phyloP scores from a whole-genome alignment of 2,888 invertebrate species.

The Drosophila neutralis region DNA sequence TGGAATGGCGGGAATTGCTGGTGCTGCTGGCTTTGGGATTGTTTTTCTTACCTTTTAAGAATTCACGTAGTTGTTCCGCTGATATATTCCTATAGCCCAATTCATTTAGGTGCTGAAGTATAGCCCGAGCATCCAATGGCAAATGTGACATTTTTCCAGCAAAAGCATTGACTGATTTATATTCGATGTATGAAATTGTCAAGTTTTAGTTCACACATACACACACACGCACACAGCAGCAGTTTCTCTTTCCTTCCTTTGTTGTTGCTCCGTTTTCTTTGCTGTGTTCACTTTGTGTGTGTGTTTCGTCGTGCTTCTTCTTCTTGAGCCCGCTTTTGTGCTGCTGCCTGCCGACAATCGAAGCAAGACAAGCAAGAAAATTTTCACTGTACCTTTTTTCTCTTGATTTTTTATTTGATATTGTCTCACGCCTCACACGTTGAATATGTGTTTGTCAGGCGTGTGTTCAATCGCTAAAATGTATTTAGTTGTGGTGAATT shows the following conservation, averaged over 20 bases:
- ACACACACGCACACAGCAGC: slow-evolving; percentile 40
- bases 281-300: slow-evolving; percentile 50
- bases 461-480: slow-evolving; percentile 41
- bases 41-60: slow-evolving; percentile 89
- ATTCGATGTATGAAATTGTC: slow-evolving; percentile 14
- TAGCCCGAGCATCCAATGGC: slow-evolving; percentile 89
- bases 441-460: slow-evolving; percentile 30
- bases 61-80: slow-evolving; percentile 90
- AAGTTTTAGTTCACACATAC: slow-evolving; percentile 48
- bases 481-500: slow-evolving; percentile 48
- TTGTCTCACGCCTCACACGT: slow-evolving; percentile 42
- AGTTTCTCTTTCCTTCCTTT: slow-evolving; percentile 65
- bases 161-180: slow-evolving; percentile 55
- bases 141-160: slow-evolving; percentile 83
- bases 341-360: slow-evolving; percentile 71
- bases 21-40: slow-evolving; percentile 6
- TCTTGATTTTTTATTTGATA: slow-evolving; percentile 20
- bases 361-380: slow-evolving; percentile 56
- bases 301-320: slow-evolving; percentile 35
- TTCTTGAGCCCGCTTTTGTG: slow-evolving; percentile 61
- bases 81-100: slow-evolving; percentile 91
- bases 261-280: slow-evolving; percentile 70
- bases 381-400: slow-evolving; percentile 74
- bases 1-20: slow-evolving; percentile 65
- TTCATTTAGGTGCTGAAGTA: slow-evolving; percentile 90